Base-by-base conservation (phyloP, 1,140 invertebrate species). In the Orchestia grillus region DNA sequence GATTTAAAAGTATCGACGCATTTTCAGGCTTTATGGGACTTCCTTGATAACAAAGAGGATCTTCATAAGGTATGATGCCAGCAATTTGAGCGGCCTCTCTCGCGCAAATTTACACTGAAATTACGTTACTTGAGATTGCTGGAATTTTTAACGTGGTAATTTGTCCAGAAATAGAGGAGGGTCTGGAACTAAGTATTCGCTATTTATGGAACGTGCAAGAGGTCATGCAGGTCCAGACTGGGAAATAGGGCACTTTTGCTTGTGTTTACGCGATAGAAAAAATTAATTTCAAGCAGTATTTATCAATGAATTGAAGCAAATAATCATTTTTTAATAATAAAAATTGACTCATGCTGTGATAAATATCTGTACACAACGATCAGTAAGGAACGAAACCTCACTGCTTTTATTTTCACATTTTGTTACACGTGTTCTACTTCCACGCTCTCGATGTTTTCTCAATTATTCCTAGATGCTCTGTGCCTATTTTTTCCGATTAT, bases 1-100 rank as follows among this genome's bases (percentile, higher is more conserved):
- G 62, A 77, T 77, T 77, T 77, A 77, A 77, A 77, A 77, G 62
- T 77, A 77, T 77, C 62, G 62, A 77, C 28, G 62, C 62, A 77
- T 77, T 77, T 77, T 77, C 6, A 15, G 15, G 62, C 15, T 77
- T 77, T 77, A 77, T 77, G 62, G 62, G 62, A 77, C 62, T 77
- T 77, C 11, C 62, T 77, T 77, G 62, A 77, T 77, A 77, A 77
- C 62, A 77, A 77, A 77, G 62, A 77, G 62, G 62, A 77, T 77
- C 62, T 77, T 77, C 62, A 77, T 28, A 77, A 77, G 11, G 15
- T 77, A 77, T 77, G 62, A 77, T 77, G 62, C 62, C 28, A 3
- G 28, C 62, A 77, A 77, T 77, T 23, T 77, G 28, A 77, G 62
- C 62, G 62, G 62, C 62, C 62, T 23, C 62, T 77, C 62, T 77